Evolutionary conservation across 2,888 invertebrate species (phyloP), one percentile per base, ranked within the genome.

Genomic region (Apotomis betuletana): DNA sequence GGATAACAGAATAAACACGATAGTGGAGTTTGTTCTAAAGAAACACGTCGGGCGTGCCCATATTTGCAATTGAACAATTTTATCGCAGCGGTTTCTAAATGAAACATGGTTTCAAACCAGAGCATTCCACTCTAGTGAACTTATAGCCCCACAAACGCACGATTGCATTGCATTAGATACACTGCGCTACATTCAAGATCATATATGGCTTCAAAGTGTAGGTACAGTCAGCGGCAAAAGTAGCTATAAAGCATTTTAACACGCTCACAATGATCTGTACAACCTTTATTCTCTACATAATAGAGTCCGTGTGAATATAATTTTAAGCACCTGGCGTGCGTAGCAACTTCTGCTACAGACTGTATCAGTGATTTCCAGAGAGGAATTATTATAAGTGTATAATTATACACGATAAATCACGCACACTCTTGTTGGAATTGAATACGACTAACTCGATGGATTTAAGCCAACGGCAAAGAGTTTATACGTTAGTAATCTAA

Each of bases 101-200:
- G 13, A 58, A 58, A 67, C 49, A 51, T 4, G 13, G 49, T 49
- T 67, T 58, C 10, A 27, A 69, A 38, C 57, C 55, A 69, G 49
- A 62, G n/a, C 5, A 46, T 55, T 60, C 69, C 69, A 57, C 62
- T 62, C 55, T 55, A 69, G 36, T 55, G 55, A 44, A 55, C 44
- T 64, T 55, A 44, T 54, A 44, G 54, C 12, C 15, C 8, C 44
- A n/a, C 10, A 8, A 15, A 44, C 44, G 13, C 44, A n/a, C 10
- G 15, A 41, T 10, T 55, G 15, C 55, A 54, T 41, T 55, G 41
- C 41, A 64, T 64, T 60, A 60, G 44, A 15, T 9, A 38, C 41
- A 36, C 13, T 54, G 10, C 41, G 52, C 55, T 57, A 57, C 10
- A 52, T 54, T 64, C 41, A 41, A 63, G 54, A 63, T 41, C 5